Base-by-base conservation (phyloP, 23 tunicate genomes). In the Styela plicata region DNA sequence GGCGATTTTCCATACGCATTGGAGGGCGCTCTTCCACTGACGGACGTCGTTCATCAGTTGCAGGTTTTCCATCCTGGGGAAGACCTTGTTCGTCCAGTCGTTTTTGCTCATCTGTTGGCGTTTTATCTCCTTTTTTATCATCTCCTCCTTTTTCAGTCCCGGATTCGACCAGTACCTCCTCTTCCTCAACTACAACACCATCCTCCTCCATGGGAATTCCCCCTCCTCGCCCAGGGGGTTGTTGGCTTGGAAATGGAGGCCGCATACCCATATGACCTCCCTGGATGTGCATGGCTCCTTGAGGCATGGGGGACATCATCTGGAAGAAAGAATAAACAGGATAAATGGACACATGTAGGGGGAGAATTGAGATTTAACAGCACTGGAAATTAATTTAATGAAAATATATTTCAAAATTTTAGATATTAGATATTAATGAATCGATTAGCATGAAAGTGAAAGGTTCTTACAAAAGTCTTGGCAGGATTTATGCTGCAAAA, bases 41-140 rank as follows among this genome's bases (percentile, higher is more conserved):
- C 5, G 87, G 87, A 21, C 82, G 87, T 25, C 74, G 87, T 20
- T 69, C 18, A 24, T 76, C 77, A 34, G 20, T 7, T 22, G 35
- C 36, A 71, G 77, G 77, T 5, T 2, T 5, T 17, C 77, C 29
- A 21, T 19, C 77, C 17, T 34, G 10, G 18, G 29, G 26, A 3
- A 29, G 7, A 17, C 3, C 5, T 21, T 22, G 77, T 13, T 7
- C 10, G 13, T 7, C 10, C 13, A 7, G 7, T 13, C 13, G 7
- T 13, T 13, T 13, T 5, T 13, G 10, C 7, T 44, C 13, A 7
- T 5, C 10, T 31, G 35, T 17, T 18, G 29, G 5, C 3, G 70
- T 66, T 27, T 66, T 66, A 66, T 24, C 70, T 27, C 30, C 31
- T 10, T 3, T 3, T 17, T 27, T 66, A 5, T 24, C 70, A 66